Percentiles rank a stretch among this genome's conserved stretches.
These are phyloP conservation scores for Erynnis tages DNA, from an alignment of 2,888 invertebrate species.

Conservation along the genomic window DNA sequence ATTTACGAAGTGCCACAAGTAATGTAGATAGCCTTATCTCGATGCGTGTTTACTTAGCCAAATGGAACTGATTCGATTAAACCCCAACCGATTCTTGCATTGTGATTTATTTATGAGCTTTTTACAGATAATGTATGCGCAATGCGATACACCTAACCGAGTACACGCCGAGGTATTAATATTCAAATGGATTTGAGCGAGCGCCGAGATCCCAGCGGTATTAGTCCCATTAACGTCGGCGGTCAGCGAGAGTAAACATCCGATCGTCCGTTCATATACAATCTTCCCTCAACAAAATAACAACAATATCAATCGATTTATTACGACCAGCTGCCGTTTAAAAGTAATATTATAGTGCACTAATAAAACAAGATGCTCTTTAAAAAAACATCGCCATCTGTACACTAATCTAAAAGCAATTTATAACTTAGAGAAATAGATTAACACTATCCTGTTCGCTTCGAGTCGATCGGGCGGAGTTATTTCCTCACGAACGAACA, in stretches of 20 bases:
- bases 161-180: constrained; percentile 64
- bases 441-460: constrained; percentile 48
- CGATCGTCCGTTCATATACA: constrained; percentile 25
- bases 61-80: neutral
- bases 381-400: constrained; percentile 37
- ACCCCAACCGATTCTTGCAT: neutral
- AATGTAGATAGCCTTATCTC: no score
- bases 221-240: constrained; percentile 60
- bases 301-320: constrained; percentile 39
- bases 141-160: constrained; percentile 54
- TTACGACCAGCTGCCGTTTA: constrained; percentile 31
- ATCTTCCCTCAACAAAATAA: constrained; percentile 40
- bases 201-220: constrained; percentile 57
- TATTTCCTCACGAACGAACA: constrained; percentile 67
- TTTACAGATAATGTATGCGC: constrained; percentile 59
- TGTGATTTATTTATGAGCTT: constrained; percentile 51
- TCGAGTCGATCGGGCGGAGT: constrained; percentile 52
- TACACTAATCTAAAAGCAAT: constrained; percentile 36
- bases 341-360: constrained; percentile 41
- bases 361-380: constrained; percentile 37
- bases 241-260: constrained; percentile 42
- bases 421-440: constrained; percentile 60
- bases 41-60: neutral
- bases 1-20: neutral
- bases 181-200: constrained; percentile 69